Evolutionary conservation across 2,797 vertebrate genomes (phyloP).

Genomic region (Allobates femoralis): DNA sequence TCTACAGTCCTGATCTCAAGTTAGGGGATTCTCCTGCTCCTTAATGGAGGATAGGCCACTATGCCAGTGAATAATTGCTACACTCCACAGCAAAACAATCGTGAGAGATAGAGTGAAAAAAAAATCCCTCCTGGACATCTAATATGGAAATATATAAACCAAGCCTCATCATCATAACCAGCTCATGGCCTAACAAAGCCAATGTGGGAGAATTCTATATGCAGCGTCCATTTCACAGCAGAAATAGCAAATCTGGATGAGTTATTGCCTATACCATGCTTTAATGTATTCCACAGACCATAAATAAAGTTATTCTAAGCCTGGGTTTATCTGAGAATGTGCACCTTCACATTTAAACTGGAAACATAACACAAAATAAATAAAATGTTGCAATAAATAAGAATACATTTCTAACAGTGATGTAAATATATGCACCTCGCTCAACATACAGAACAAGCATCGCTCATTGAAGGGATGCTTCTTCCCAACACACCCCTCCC

Average conservation of each 20-base stretch:
- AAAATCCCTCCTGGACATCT: background rate
- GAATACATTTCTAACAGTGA: background rate
- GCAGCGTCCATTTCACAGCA: constrained; percentile 7
- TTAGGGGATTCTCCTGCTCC: background rate
- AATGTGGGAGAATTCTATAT: background rate
- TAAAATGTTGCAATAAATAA: background rate
- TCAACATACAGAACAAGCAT: background rate
- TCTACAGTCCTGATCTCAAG: background rate
- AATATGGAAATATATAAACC: background rate
- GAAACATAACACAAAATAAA: too few relatives aligned
- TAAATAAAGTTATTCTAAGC: background rate
- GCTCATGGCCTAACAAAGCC: constrained; percentile 6
- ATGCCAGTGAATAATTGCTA: background rate
- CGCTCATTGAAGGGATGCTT: background rate
- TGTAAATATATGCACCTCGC: background rate
- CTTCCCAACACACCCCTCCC: constrained; percentile 22
- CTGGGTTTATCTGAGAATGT: background rate
- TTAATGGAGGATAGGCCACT: background rate
- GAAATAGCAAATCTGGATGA: background rate
- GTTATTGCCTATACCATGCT: background rate
- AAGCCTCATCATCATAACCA: background rate
- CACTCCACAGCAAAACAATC: background rate
- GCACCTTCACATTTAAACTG: background rate
- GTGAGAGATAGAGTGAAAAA: background rate
- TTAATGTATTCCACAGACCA: background rate